phyloP scores from a whole-genome alignment of 2,113 vertebrate genomes.

The Hiodon alosoides region DNA sequence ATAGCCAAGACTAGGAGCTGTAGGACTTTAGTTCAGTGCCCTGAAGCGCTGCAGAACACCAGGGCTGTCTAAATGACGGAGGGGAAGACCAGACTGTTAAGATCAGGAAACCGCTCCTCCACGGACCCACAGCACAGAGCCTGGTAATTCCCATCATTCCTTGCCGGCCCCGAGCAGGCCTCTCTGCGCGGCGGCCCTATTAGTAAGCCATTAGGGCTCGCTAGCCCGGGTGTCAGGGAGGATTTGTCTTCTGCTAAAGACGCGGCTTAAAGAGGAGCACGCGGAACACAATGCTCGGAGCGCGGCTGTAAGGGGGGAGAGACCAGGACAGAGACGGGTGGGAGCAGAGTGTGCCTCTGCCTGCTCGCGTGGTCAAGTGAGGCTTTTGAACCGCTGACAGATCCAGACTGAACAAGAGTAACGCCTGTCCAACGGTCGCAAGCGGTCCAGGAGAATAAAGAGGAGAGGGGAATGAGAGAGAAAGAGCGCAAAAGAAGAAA shows the following conservation, averaged over 20 bases:
- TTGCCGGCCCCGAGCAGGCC: neutral
- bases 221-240: constrained; percentile 2
- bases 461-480: constrained; percentile 41
- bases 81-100: neutral
- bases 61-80: neutral
- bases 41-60: neutral
- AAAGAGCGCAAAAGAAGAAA: constrained; percentile 42
- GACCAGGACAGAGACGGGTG: neutral
- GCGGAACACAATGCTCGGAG: neutral
- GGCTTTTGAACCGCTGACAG: neutral
- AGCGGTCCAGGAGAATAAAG: constrained; percentile 50
- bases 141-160: constrained; percentile 4
- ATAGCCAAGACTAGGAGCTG: too few species aligned
- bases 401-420: constrained; percentile 32
- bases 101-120: neutral
- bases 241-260: constrained; percentile 18
- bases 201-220: constrained; percentile 10
- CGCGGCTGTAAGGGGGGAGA: neutral
- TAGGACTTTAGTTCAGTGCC: too few species aligned
- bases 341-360: neutral
- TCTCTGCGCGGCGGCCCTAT: neutral
- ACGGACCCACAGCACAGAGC: neutral
- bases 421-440: constrained; percentile 28
- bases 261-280: neutral
- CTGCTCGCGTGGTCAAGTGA: neutral